Evolutionary conservation across 2,888 invertebrate species (phyloP).

Genomic region (Dyspetes luteomarginatus): DNA sequence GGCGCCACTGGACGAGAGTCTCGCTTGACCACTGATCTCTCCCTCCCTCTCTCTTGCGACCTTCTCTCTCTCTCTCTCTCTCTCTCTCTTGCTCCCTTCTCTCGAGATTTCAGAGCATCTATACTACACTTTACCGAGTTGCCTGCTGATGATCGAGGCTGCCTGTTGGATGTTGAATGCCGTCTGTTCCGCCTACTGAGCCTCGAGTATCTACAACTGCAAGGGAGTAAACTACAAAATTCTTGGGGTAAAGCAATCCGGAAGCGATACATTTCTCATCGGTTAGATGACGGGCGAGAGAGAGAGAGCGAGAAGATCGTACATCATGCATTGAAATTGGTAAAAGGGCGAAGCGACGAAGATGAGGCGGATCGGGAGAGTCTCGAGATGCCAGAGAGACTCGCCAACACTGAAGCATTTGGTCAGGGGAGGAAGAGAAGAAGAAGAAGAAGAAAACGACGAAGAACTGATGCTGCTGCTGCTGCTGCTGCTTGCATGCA

Average conservation of each 20-base stretch:
- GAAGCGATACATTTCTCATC: conserved; percentile 52
- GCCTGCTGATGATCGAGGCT: not conserved
- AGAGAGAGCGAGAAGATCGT: not conserved
- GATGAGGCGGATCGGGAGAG: conserved; percentile 28
- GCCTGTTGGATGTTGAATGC: conserved; percentile 22
- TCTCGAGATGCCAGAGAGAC: not conserved
- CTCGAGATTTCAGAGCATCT: conserved; percentile 34
- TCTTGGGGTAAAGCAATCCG: conserved; percentile 51
- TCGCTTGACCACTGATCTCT: conserved; percentile 66
- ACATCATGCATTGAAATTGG: conserved; percentile 31
- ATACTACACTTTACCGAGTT: not conserved
- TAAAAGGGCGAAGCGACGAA: conserved; percentile 17
- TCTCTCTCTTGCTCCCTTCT: not conserved
- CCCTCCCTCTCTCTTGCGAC: conserved; percentile 12
- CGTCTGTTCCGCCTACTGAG: conserved; percentile 56
- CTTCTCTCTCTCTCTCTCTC: conserved; percentile 4
- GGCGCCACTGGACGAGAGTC: conserved; percentile 77
- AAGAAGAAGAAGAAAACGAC: not conserved
- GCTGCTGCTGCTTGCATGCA: conserved; percentile 10
- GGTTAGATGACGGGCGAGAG: conserved; percentile 1
- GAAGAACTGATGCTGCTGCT: conserved; percentile 35
- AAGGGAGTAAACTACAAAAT: conserved; percentile 31
- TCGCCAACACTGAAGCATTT: conserved; percentile 12
- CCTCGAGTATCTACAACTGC: not conserved
- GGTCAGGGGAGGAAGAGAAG: conserved; percentile 9